Evolutionary conservation across 2,113 vertebrate genomes (phyloP), one percentile per base, ranked within the genome.

Genomic region (Scophthalmus maximus): DNA sequence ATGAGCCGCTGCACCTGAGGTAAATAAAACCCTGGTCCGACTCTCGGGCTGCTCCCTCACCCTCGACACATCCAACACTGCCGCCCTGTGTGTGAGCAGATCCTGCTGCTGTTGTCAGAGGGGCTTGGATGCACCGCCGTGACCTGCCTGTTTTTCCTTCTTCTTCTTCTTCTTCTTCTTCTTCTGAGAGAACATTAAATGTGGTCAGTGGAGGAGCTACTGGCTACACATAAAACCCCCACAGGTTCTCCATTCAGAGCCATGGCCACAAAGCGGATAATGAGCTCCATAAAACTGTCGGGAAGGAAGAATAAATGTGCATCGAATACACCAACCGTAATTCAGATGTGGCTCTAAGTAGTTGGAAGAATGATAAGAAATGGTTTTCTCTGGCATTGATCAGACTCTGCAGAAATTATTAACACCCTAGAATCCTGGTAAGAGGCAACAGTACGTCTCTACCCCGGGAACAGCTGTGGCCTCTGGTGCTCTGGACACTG

Each of bases 261-360:
- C 93, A 94, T 92, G 92, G 94, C 94, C 95, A 95, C 96, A 96
- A 95, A 95, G 95, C 95, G 96, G 97, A 97, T 97, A 98, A 98
- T 98, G 96, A 98, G 96, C 94, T 96, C 93, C 96, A 96, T 98
- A 98, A 99, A 98, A 94, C 96, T 83, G 96, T 98, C 96, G 96
- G 83, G 95, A 76, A 65, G 94, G 93, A 95, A 97, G 95, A 96
- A 98, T 96, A 95, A 96, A 97, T 96, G 96, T 93, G 94, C 93
- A 95, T 95, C 92, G 93, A 94, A 95, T 95, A 95, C 95, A 82
- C 95, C 94, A 89, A 93, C 95, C 92, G 93, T 98, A 97, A 97
- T 95, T 98, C 96, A 97, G 94, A 95, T 91, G 94, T 95, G 93
- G 94, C 95, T 97, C 95, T 95, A 96, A 96, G 95, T 96, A 96